A percentile compares a stretch with the other conserved stretches of the same genome.
Evolutionary conservation across 2,888 invertebrate genomes (phyloP).

Genomic region (Dysmachus trigonus): DNA sequence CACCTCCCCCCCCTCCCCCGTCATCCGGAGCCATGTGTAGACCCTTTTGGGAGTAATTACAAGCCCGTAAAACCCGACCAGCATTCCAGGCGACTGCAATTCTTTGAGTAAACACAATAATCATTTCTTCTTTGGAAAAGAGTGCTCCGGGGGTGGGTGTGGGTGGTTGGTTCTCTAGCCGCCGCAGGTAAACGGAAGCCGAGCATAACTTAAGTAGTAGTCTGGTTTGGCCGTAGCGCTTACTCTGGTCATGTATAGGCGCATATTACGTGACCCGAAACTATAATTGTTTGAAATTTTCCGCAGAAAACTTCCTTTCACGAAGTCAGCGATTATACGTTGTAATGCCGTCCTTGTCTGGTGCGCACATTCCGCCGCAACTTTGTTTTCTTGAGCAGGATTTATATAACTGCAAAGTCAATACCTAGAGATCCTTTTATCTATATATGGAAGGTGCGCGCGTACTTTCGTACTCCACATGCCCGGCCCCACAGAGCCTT

Average conservation of each 20-base stretch:
- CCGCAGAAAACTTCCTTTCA: slow-evolving; percentile 43
- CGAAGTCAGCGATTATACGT: slow-evolving; percentile 42
- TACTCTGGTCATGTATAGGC: slow-evolving; percentile 36
- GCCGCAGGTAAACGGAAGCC: slow-evolving; percentile 34
- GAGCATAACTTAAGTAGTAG: slow-evolving; percentile 32
- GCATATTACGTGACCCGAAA: slow-evolving; percentile 43
- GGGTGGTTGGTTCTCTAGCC: neutral
- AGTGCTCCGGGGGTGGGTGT: neutral
- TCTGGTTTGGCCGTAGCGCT: slow-evolving; percentile 2
- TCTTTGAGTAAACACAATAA: slow-evolving; percentile 22
- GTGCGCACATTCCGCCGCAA: slow-evolving; percentile 8
- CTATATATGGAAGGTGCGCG: slow-evolving; percentile 12
- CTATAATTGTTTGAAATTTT: slow-evolving; percentile 43
- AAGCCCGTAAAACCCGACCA: neutral
- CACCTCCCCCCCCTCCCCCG: too few species aligned
- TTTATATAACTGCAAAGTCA: slow-evolving; percentile 43
- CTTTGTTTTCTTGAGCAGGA: slow-evolving; percentile 19
- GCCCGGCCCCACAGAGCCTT: neutral
- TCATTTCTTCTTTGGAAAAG: neutral
- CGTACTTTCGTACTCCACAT: neutral
- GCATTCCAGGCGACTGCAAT: neutral
- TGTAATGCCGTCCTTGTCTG: slow-evolving; percentile 32
- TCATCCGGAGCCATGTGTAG: neutral
- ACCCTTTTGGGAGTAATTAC: neutral
- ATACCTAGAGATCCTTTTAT: slow-evolving; percentile 33